Base-by-base conservation (phyloP, 2,888 invertebrate genomes). In the Tetranychus truncatus region DNA sequence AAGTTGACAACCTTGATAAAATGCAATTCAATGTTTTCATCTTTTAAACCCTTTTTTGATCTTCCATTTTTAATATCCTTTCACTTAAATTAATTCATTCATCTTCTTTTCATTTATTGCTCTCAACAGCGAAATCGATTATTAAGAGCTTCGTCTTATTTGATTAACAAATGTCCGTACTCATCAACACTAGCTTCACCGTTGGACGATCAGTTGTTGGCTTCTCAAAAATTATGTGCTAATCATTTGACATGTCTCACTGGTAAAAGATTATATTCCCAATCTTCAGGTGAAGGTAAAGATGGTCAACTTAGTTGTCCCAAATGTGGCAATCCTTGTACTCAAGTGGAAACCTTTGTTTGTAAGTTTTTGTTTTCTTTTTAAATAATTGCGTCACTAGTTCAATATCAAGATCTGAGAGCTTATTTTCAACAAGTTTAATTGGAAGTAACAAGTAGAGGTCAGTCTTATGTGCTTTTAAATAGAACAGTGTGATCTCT, bases 251-350 rank as follows among this genome's bases (percentile, higher is more conserved):
- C 5, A 5, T 15, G 1, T 55, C 9, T 15, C 3, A 55, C 15
- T 55, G 55, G 55, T 55, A 69, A 69, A 24, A 20, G 21, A 11
- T 69, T 20, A 20, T 69, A 69, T 21, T 69, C 69, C 11, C 69
- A 69, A 69, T 20, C 69, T 11, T 24, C 69, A 24, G 55, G 55
- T 55, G 69, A 69, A 24, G 78, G 79, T 7, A 78, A 79, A 71
- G 81, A 84, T 45, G 82, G 86, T 8, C 81, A 81, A 71, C 80
- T 84, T 74, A 79, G 81, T n/a, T 96, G 96, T 82, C 95, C 95
- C 4, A 95, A 95, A 84, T 96, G 96, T 83, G 94, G 94, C 1
- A 93, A 93, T 84, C 92, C 94, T n/a, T 95, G 95, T 84, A 92
- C 93, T 2, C 93, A 95, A 83, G 94, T 95, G 76, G 95, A 95